Percentiles rank a stretch among this genome's conserved stretches.
Evolutionary conservation across 2,888 invertebrate species (phyloP).

Genomic region (Polyploca ridens): DNA sequence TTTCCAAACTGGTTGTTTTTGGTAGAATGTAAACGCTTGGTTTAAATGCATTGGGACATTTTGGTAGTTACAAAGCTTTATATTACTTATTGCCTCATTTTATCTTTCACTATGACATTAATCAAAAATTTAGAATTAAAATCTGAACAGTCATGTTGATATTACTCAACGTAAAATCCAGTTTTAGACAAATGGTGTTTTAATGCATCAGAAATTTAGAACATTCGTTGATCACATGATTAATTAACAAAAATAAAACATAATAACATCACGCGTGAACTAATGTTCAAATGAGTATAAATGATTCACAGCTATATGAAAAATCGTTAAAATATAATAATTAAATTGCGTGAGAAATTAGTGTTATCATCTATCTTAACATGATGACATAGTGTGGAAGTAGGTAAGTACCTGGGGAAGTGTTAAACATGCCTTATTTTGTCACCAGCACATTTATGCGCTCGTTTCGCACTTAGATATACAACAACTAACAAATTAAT

Average conservation of each 20-base stretch:
- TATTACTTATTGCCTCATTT: too few relatives aligned
- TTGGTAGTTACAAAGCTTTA: too few relatives aligned
- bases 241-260: constrained; percentile 1
- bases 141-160: not conserved
- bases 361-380: not conserved
- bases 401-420: constrained; percentile 2
- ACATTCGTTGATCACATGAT: not conserved
- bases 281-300: not conserved
- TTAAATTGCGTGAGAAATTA: constrained; percentile 4
- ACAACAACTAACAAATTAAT: constrained; percentile 34
- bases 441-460: constrained; percentile 21
- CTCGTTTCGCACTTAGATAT: constrained; percentile 32
- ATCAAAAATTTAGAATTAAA: not conserved
- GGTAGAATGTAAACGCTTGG: not conserved
- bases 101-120: not conserved
- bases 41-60: not conserved
- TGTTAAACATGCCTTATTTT: constrained; percentile 12
- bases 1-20: not conserved
- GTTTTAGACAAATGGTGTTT: not conserved
- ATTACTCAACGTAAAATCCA: not conserved
- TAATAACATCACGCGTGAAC: not conserved
- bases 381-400: not conserved
- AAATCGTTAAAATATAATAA: constrained; percentile 3
- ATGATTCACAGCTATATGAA: not conserved
- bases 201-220: not conserved